Evolutionary conservation across 2,888 invertebrate species (phyloP).

Genomic region (Keiferia lycopersicella): DNA sequence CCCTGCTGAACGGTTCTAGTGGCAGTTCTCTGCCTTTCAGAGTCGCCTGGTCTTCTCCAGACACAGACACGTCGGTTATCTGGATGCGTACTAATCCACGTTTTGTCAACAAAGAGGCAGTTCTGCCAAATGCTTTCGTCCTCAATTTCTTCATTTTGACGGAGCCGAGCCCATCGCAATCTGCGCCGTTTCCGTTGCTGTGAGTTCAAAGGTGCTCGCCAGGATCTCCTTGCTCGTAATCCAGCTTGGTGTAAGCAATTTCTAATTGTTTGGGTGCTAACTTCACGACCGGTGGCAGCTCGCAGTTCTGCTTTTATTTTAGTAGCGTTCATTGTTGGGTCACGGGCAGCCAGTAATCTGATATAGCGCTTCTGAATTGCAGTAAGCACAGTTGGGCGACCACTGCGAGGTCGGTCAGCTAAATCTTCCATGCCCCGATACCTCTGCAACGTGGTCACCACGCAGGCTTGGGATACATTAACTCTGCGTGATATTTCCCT

Average conservation of each 20-base stretch:
- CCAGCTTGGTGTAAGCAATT: no score
- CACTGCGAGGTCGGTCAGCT: conserved; percentile 2
- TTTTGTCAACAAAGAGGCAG: neutral
- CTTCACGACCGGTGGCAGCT: neutral
- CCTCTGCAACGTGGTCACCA: conserved; percentile 17
- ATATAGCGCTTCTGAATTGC: conserved; percentile 19
- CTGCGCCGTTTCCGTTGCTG: neutral
- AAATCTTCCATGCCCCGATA: conserved; percentile 3
- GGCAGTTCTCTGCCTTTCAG: conserved; percentile 3
- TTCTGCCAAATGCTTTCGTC: conserved; percentile 4
- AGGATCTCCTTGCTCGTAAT: no score
- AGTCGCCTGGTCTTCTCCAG: conserved; percentile 17
- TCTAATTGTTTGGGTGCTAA: no score
- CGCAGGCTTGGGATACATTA: conserved; percentile 13
- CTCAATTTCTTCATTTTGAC: conserved; percentile 10
- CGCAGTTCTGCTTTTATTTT: conserved; percentile 9
- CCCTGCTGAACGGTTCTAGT: neutral
- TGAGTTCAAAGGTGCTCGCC: no score
- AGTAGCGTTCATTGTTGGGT: conserved; percentile 16
- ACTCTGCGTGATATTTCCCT: conserved; percentile 22
- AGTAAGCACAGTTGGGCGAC: neutral
- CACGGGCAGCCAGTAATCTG: conserved; percentile 18
- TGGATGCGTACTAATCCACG: neutral
- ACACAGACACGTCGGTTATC: conserved; percentile 15
- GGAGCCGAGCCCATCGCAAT: conserved; percentile 3